Evolutionary conservation across 2,888 invertebrate genomes (phyloP), one percentile per base, ranked within the genome.

Genomic region (Ichneumon xanthorius): DNA sequence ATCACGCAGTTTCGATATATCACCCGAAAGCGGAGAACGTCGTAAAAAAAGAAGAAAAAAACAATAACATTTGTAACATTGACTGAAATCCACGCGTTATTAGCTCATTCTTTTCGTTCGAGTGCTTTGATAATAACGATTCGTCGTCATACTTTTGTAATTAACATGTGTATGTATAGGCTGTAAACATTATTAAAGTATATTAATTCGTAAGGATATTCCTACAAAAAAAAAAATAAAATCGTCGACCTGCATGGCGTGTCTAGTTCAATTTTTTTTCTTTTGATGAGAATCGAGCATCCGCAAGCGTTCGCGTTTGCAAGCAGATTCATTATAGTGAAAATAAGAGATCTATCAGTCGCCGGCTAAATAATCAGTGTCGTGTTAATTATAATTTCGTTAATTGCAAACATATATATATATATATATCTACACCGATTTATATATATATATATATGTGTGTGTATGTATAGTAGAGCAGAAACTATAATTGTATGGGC

Each of bases 91-190:
- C 67, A 11, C 72, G 50, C 37, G 71, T 76, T 80, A 30, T 76
- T 80, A 30, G 50, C 63, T 65, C 19, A 76, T 77, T 63, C 33
- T 80, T 16, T 85, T 72, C 82, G 76, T 85, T 85, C 75, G 82
- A 85, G 85, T 85, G 85, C 85, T 85, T 85, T 85, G 85, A 85
- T 85, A 85, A 85, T 85, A 85, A 85, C 58, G 75, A 70, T 85
- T 85, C 73, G 70, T 78, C 79, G 45, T 82, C 82, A 77, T 82
- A 85, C 76, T 85, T 85, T 85, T 85, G 85, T 85, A 85, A 85
- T 85, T 82, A 82, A 76, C 53, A 58, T 80, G 79, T 85, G 72
- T 75, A 85, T 82, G 80, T 77, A 82, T 85, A 85, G 85, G 68
- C 77, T 79, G 85, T 80, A 77, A 79, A 77, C 82, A 68, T 61